These are phyloP conservation scores for Tetragonula carbonaria DNA, from an alignment of 2,888 invertebrate genomes.

Conservation along the genomic window DNA sequence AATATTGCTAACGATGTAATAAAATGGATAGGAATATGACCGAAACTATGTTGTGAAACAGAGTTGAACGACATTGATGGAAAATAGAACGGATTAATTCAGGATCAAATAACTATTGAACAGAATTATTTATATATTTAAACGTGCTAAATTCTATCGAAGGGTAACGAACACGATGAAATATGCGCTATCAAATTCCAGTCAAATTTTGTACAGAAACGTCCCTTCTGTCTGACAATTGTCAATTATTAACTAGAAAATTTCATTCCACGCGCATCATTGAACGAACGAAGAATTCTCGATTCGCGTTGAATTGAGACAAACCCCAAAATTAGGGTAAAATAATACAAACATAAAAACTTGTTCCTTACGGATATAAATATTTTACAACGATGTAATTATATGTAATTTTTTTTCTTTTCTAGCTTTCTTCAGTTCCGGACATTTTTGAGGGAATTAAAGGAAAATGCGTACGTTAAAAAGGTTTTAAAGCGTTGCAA, in stretches of 20 bases:
- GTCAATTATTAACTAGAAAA: background rate
- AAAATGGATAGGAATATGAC: slow-evolving; percentile 4
- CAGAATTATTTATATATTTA: slow-evolving; percentile 10
- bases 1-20: slow-evolving; percentile 19
- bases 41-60: background rate
- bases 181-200: background rate
- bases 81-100: slow-evolving; percentile 5
- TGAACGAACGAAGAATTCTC: background rate
- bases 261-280: background rate
- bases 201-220: background rate
- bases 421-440: too few species aligned
- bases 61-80: background rate
- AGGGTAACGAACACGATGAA: background rate
- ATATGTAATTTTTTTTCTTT: too few species aligned
- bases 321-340: background rate
- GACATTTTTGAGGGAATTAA: too few species aligned
- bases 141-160: background rate
- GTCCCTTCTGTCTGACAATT: background rate
- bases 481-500: too few species aligned
- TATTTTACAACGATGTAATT: too few species aligned
- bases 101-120: background rate
- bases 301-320: background rate
- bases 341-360: too few species aligned
- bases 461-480: too few species aligned
- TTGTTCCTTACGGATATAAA: too few species aligned